Evolutionary conservation across 2,888 invertebrate genomes (phyloP).

Genomic region (Tuberolachnus salignus): DNA sequence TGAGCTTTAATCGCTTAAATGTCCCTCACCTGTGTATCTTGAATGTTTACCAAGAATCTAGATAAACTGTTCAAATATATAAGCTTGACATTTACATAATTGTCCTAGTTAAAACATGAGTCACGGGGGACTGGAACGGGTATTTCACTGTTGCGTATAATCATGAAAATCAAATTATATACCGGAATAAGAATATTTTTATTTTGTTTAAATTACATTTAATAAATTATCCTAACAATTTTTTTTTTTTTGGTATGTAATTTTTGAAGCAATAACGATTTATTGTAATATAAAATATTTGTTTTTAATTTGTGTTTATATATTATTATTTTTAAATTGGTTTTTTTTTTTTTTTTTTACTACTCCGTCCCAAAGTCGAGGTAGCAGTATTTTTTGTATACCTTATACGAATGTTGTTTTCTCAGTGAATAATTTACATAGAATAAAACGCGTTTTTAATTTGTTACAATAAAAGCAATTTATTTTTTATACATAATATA

Average conservation of each 20-base stretch:
- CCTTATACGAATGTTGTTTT: not conserved
- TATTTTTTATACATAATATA: no score
- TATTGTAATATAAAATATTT: not conserved
- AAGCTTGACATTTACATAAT: not conserved
- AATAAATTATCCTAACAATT: not conserved
- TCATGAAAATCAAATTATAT: not conserved
- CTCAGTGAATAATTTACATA: slow-evolving; percentile 7
- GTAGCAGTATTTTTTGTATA: slow-evolving; percentile 30
- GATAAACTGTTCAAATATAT: not conserved
- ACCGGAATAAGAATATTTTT: not conserved
- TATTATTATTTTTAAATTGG: slow-evolving; percentile 5
- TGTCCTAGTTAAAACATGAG: not conserved
- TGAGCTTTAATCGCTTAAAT: not conserved
- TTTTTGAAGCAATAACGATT: not conserved
- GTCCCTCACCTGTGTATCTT: not conserved
- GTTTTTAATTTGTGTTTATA: slow-evolving; percentile 23
- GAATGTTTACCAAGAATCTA: no score
- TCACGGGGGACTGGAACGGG: not conserved
- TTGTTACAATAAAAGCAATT: no score
- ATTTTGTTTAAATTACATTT: not conserved
- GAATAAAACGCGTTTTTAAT: no score
- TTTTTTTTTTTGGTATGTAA: not conserved
- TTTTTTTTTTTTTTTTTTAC: not conserved
- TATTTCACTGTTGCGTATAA: not conserved
- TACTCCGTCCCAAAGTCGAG: not conserved